A percentile compares a stretch with the other conserved stretches of the same genome.
Evolutionary conservation across 2,113 vertebrate species (phyloP).

Genomic region (Ovis canadensis): DNA sequence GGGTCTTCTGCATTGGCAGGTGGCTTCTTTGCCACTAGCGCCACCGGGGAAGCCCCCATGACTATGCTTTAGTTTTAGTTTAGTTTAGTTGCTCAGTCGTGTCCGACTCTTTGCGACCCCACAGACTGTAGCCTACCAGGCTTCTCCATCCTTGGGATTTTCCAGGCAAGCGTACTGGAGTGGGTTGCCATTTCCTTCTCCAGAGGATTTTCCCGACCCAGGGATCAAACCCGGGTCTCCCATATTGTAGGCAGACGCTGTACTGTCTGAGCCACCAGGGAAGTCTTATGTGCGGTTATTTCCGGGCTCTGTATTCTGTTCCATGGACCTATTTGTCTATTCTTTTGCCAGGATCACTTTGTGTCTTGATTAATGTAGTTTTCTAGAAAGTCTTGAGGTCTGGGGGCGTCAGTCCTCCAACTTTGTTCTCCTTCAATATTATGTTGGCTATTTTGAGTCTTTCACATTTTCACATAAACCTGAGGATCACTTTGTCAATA

Average conservation of each 20-base stretch:
- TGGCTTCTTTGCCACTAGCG: not conserved
- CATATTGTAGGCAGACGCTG: too few species aligned
- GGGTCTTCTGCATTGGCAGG: not conserved
- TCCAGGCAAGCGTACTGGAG: too few species aligned
- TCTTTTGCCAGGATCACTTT: not conserved
- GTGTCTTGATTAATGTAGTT: not conserved
- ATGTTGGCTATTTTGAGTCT: not conserved
- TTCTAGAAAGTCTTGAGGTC: not conserved
- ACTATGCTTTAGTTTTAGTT: not conserved
- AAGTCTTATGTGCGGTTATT: not conserved
- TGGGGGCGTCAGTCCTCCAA: not conserved
- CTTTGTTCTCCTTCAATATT: not conserved
- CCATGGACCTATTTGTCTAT: not conserved
- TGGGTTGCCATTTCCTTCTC: too few species aligned
- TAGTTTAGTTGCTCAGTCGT: too few species aligned
- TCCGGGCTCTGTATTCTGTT: not conserved
- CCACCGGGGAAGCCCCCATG: not conserved
- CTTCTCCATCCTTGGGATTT: too few species aligned
- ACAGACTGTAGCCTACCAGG: too few species aligned
- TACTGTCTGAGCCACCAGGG: too few species aligned
- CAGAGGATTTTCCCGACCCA: too few species aligned
- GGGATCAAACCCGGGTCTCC: too few species aligned
- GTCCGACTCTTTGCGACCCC: too few species aligned
- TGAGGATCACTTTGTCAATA: not conserved
- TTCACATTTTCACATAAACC: not conserved